These are phyloP conservation scores for Cyphomyrmex costatus DNA, from an alignment of 1,140 invertebrate species.

Conservation along the genomic window DNA sequence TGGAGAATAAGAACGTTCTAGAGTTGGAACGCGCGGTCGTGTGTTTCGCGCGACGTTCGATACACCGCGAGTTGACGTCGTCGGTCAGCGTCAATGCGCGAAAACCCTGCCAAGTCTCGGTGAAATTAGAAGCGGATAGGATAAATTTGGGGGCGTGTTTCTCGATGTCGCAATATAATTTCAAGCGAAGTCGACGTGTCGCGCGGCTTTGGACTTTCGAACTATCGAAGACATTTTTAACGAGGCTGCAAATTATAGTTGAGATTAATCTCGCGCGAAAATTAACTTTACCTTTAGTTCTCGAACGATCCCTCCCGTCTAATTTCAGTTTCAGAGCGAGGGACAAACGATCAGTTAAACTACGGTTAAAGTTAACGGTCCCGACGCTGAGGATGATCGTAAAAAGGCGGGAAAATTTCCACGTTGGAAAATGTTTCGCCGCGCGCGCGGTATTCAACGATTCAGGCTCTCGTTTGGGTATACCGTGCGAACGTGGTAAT, in stretches of 20 bases:
- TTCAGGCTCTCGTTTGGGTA: slow-evolving; percentile 6
- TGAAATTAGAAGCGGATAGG: slow-evolving; percentile 32
- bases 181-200: no score
- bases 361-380: slow-evolving; percentile 48
- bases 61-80: neutral
- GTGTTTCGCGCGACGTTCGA: neutral
- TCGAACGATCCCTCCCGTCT: neutral
- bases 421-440: slow-evolving; percentile 21
- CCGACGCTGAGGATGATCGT: slow-evolving; percentile 28
- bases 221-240: neutral
- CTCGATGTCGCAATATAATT: neutral
- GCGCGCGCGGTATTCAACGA: no score
- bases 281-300: slow-evolving; percentile 34
- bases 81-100: neutral
- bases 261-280: slow-evolving; percentile 31
- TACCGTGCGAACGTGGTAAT: slow-evolving; percentile 29
- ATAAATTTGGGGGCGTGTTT: neutral
- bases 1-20: neutral
- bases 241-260: slow-evolving; percentile 15
- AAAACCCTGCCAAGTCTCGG: neutral
- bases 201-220: neutral
- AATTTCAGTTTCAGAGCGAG: neutral
- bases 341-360: slow-evolving; percentile 39
- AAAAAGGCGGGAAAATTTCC: slow-evolving; percentile 39
- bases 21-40: neutral